Evolutionary conservation across 2,113 vertebrate genomes (phyloP).

Genomic region (Poicephalus meyeri): DNA sequence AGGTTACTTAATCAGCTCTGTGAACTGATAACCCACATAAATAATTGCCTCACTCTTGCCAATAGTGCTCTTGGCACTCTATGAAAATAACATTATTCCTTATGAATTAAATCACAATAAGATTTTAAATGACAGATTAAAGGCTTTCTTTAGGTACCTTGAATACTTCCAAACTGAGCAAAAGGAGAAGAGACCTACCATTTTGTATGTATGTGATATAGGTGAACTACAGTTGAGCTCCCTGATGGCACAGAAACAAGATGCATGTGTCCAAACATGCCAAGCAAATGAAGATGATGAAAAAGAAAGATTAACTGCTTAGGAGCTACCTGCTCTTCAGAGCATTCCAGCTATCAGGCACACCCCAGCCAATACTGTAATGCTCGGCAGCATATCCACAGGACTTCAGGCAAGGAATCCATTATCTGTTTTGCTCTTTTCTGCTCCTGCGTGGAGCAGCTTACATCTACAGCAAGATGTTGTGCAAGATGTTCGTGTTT

Average conservation of each 20-base stretch:
- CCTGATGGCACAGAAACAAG: slow-evolving; percentile 33
- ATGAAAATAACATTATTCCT: slow-evolving; percentile 52
- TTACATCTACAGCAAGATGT: fast-evolving
- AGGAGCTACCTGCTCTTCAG: slow-evolving; percentile 49
- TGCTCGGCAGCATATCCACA: not conserved
- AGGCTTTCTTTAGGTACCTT: slow-evolving; percentile 20
- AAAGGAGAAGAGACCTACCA: slow-evolving; percentile 10
- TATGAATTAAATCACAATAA: slow-evolving; percentile 29
- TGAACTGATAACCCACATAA: slow-evolving; percentile 62
- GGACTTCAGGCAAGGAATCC: not conserved
- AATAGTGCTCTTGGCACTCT: slow-evolving; percentile 41
- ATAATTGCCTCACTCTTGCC: slow-evolving; percentile 36
- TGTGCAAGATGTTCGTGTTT: not conserved
- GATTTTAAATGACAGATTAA: slow-evolving; percentile 55
- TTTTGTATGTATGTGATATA: slow-evolving; percentile 14
- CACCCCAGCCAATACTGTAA: not conserved
- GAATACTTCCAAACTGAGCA: slow-evolving; percentile 36
- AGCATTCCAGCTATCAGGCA: slow-evolving; percentile 58
- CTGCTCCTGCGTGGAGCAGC: fast-evolving
- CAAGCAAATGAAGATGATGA: slow-evolving; percentile 32
- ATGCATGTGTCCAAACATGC: slow-evolving; percentile 50
- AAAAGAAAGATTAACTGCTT: slow-evolving; percentile 55
- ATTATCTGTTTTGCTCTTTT: slow-evolving; percentile 20
- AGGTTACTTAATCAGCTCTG: slow-evolving; percentile 53
- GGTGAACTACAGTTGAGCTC: slow-evolving; percentile 14